Evolutionary conservation across 2,888 invertebrate species (phyloP).

Genomic region (Dicyrtoma fusca): DNA sequence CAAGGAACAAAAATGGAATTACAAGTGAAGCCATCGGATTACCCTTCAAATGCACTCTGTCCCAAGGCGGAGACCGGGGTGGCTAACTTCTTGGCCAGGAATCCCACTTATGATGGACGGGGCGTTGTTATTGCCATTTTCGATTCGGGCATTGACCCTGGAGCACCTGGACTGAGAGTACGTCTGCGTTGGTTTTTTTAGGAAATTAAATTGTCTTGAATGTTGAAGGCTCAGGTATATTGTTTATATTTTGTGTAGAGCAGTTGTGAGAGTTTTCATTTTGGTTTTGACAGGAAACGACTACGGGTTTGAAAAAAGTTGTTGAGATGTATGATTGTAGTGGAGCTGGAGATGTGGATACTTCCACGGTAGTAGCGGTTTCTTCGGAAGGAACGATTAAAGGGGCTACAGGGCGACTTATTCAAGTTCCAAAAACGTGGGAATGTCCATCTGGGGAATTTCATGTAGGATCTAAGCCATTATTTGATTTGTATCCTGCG

Average conservation of each 20-base stretch:
- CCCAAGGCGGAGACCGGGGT: constrained; percentile 96
- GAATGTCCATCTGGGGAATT: constrained; percentile 81
- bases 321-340: constrained; percentile 94
- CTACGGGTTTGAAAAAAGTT: constrained; percentile 87
- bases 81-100: constrained; percentile 78
- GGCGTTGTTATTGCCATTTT: constrained; percentile 91
- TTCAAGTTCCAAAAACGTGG: constrained; percentile 85
- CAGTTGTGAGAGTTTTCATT: background rate
- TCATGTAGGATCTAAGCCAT: constrained; percentile 83
- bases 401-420: constrained; percentile 82
- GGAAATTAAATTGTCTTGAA: background rate
- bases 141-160: constrained; percentile 96
- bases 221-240: too few species aligned
- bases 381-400: constrained; percentile 71
- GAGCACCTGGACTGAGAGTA: constrained; percentile 7
- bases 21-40: constrained; percentile 60
- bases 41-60: constrained; percentile 81
- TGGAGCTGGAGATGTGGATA: constrained; percentile 96
- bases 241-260: background rate
- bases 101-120: constrained; percentile 85
- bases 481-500: constrained; percentile 83
- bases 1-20: background rate
- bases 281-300: constrained; percentile 71
- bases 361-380: constrained; percentile 72
- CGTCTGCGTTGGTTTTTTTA: background rate